A percentile compares a stretch with the other conserved stretches of the same genome.
Conservation (phyloP, 1,140 invertebrate species). For the Pteromalus puparum region DNA sequence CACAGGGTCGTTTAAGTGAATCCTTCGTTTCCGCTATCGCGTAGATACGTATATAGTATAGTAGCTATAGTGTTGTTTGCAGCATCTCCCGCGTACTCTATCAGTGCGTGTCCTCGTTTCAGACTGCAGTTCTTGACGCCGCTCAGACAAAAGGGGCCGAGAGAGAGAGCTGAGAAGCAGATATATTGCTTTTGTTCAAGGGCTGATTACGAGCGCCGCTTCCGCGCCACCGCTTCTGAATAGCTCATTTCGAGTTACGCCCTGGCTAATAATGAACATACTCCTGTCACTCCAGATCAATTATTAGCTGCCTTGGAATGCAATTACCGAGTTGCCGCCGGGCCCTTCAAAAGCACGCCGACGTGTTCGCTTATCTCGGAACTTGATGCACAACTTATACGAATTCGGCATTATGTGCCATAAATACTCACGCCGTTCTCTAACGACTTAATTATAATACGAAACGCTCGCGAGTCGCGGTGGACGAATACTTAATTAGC, state of each 20-base stretch:
- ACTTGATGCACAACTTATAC: too few species aligned
- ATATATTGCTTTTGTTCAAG: slow-evolving; percentile 53
- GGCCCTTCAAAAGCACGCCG: too few species aligned
- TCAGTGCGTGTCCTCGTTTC: slow-evolving; percentile 34
- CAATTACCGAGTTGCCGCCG: background rate
- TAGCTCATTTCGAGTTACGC: slow-evolving; percentile 27
- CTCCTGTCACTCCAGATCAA: slow-evolving; percentile 12
- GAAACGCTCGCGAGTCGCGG: background rate
- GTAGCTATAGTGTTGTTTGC: too few species aligned
- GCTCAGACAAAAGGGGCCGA: slow-evolving; percentile 12
- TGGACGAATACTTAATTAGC: slow-evolving; percentile 45
- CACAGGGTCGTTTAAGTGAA: too few species aligned
- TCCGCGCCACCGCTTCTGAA: slow-evolving; percentile 23
- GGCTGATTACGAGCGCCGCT: slow-evolving; percentile 10
- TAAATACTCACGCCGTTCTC: background rate
- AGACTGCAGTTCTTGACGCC: slow-evolving; percentile 24
- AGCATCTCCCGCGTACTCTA: slow-evolving; percentile 34
- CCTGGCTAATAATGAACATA: slow-evolving; percentile 44
- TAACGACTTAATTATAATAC: slow-evolving; percentile 46
- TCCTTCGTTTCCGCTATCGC: too few species aligned
- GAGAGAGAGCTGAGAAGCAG: background rate
- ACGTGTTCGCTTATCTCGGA: too few species aligned
- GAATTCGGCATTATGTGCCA: too few species aligned
- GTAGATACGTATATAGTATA: too few species aligned
- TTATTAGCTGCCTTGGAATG: slow-evolving; percentile 4